phyloP scores from a whole-genome alignment of 2,113 vertebrate genomes.

The Probosciger aterrimus region DNA sequence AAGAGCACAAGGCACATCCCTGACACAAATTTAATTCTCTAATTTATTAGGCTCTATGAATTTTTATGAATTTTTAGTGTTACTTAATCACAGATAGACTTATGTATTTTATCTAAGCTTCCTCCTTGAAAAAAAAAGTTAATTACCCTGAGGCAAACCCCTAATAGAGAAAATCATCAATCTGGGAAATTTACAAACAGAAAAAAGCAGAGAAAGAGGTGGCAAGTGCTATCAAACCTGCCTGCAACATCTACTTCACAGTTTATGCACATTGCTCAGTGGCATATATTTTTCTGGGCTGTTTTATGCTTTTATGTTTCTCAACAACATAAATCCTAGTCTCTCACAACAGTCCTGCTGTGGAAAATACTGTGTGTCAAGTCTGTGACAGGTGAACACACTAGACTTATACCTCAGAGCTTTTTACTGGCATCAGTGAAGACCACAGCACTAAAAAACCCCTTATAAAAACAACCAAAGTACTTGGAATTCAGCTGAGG shows the following conservation, averaged over 20 bases:
- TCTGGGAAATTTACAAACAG: neutral
- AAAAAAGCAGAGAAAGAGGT: neutral
- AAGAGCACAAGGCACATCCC: neutral
- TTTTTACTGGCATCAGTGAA: neutral
- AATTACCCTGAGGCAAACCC: neutral
- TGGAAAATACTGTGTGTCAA: neutral
- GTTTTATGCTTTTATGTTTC: neutral
- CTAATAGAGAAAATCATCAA: neutral
- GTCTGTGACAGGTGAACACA: neutral
- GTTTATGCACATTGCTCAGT: neutral
- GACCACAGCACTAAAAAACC: neutral
- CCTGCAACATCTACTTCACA: neutral
- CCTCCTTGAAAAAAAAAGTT: fast-evolving
- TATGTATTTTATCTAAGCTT: neutral
- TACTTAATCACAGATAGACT: neutral
- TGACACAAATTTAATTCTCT: neutral
- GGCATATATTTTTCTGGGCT: neutral
- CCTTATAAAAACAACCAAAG: neutral
- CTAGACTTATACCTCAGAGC: neutral
- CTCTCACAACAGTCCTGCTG: neutral
- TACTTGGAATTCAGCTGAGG: neutral
- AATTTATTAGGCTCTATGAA: neutral
- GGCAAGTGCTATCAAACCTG: neutral
- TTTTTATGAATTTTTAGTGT: neutral
- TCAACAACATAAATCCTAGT: neutral